phyloP scores from a whole-genome alignment of 2,797 vertebrate genomes.

The Limosa lapponica region DNA sequence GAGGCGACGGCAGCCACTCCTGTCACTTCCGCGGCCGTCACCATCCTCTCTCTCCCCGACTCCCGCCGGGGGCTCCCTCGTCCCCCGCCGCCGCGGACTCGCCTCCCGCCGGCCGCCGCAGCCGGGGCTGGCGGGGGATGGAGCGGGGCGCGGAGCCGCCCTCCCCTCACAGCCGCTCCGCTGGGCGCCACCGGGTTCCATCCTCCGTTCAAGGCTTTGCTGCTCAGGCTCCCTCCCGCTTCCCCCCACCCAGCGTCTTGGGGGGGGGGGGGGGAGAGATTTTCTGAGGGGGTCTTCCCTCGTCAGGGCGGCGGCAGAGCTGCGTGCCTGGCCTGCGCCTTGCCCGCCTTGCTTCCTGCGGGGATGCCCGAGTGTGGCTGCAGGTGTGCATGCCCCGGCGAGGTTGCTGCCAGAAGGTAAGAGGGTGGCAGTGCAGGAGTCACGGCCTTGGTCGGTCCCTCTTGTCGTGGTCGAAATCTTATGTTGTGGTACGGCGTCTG shows the following conservation, averaged over 20 bases:
- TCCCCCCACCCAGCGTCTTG: not conserved
- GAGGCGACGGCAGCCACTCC: not conserved
- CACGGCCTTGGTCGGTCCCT: too few species aligned
- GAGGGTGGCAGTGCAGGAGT: not conserved
- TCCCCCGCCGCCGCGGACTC: not conserved
- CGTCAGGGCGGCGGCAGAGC: not conserved
- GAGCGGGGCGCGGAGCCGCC: not conserved
- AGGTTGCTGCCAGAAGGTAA: not conserved
- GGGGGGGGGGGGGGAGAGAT: not conserved
- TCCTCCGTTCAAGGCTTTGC: not conserved
- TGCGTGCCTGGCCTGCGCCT: not conserved
- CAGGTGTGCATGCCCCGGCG: not conserved
- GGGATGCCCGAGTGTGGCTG: not conserved
- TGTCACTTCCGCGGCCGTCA: not conserved
- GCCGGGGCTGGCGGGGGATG: not conserved
- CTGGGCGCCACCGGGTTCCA: not conserved
- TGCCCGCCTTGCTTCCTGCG: rapidly evolving
- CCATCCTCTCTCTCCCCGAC: not conserved
- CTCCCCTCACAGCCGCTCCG: not conserved
- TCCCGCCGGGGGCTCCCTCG: too few species aligned
- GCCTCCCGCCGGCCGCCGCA: not conserved
- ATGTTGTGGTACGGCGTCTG: not conserved
- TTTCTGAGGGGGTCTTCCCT: not conserved
- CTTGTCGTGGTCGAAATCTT: not conserved
- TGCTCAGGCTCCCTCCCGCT: not conserved